Base-by-base conservation (phyloP, 1,140 invertebrate genomes). In the Bombus impatiens region DNA sequence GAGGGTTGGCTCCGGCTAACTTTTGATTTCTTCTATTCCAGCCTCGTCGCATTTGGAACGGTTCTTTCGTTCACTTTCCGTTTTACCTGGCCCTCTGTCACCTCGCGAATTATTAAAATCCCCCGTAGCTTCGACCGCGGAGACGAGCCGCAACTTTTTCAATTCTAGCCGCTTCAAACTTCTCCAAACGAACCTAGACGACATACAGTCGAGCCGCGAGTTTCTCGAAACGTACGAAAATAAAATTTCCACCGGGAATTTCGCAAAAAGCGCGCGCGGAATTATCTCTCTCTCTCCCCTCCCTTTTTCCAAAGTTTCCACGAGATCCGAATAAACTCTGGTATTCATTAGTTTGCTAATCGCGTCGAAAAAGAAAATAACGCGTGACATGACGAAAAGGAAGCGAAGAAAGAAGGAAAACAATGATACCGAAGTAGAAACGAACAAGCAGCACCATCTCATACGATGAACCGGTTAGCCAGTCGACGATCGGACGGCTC, bases 51-150 rank as follows among this genome's bases (percentile, higher is more conserved):
- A 37, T 57, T 35, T 53, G 44, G 65, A 84, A 62, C 77, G 10
- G 40, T 71, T 77, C 68, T 65, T 59, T 78, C 75, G 44, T n/a
- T 72, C 47, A 12, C 82, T 40, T 8, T 18, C 47, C 28, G 65
- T 53, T 32, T 53, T 13, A 10, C 32, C 37, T 8, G 37, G n/a
- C 12, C 44, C 18, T 12, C 40, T 22, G 32, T 22, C 28, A n/a
- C 68, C 47, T 25, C 15, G 83, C 83, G 68, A 85, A 80, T 85
- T 85, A 85, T 85, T 85, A 85, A 85, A 85, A 85, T 85, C 68
- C 53, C n/a, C 28, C 47, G 44, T 37, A 53, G 40, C 32, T 35
- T 18, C 47, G 40, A 35, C 37, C 47, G 42, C 74, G 44, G 62
- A 42, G 68, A 57, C 82, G 37, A 35, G 28, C 18, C 42, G 77